These are phyloP conservation scores for Stegastes partitus DNA, from an alignment of 2,113 vertebrate genomes.

Conservation along the genomic window DNA sequence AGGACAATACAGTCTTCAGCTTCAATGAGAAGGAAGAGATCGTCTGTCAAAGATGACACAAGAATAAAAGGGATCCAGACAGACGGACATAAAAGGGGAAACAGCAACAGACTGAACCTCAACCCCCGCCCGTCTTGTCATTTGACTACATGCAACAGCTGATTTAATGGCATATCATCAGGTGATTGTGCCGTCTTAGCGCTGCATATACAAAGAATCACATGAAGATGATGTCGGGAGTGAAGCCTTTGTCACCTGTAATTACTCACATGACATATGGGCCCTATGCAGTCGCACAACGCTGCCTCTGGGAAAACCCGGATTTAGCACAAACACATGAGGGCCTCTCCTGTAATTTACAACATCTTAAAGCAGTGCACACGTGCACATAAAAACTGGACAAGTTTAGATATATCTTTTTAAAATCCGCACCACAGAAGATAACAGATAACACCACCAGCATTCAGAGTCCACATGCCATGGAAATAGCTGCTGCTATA, in stretches of 20 bases:
- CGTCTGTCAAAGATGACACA: background rate
- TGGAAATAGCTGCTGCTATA: too few relatives aligned
- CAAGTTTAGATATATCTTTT: background rate
- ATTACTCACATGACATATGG: constrained; percentile 50
- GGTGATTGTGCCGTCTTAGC: background rate
- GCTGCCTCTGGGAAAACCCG: constrained; percentile 8
- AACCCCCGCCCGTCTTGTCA: background rate
- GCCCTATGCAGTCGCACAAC: constrained; percentile 17
- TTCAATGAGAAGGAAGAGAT: constrained; percentile 3
- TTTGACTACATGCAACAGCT: constrained; percentile 5
- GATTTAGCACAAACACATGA: constrained; percentile 1
- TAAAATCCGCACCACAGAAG: background rate
- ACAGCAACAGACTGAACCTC: background rate
- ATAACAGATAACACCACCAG: background rate
- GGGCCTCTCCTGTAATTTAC: background rate
- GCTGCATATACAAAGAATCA: constrained; percentile 21
- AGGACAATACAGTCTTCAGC: background rate
- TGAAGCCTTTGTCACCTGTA: constrained; percentile 38
- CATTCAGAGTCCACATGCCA: too few relatives aligned
- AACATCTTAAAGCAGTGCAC: background rate
- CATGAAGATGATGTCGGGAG: background rate
- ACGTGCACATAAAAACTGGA: background rate
- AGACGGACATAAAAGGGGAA: background rate
- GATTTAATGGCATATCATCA: constrained; percentile 6
- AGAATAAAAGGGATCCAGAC: background rate